Percentiles rank a stretch among this genome's conserved stretches.
These are phyloP conservation scores for Pararge aegeria DNA, from an alignment of 1,140 invertebrate species.

Conservation along the genomic window DNA sequence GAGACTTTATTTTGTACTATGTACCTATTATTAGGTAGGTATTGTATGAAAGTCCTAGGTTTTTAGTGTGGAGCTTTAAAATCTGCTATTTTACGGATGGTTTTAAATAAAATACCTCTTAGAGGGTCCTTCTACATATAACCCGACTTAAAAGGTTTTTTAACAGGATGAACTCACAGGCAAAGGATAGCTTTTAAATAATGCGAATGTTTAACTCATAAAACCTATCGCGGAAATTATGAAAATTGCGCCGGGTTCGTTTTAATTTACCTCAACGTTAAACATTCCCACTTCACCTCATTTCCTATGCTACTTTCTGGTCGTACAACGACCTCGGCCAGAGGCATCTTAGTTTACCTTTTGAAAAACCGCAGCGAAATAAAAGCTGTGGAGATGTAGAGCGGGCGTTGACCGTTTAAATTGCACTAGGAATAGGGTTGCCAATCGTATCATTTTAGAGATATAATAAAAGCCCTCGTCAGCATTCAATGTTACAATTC, in stretches of 20 bases:
- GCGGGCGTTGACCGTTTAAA: slow-evolving; percentile 30
- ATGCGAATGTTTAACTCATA: no score
- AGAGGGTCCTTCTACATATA: no score
- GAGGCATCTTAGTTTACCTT: slow-evolving; percentile 24
- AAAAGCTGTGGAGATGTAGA: slow-evolving; percentile 24
- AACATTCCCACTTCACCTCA: slow-evolving; percentile 12
- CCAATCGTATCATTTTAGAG: neutral
- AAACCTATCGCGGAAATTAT: neutral
- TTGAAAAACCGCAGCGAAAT: slow-evolving; percentile 19
- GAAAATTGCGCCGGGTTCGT: neutral
- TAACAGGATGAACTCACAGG: no score
- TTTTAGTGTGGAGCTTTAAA: no score
- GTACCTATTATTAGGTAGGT: no score
- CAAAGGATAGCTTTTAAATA: no score
- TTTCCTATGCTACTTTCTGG: slow-evolving; percentile 7
- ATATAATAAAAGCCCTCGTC: neutral
- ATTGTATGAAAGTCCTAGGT: no score
- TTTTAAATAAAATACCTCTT: no score
- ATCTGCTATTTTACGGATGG: no score
- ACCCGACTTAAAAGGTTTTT: no score
- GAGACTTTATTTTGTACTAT: no score
- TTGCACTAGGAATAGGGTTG: slow-evolving; percentile 21
- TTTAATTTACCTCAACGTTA: slow-evolving; percentile 12
- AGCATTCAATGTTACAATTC: no score
- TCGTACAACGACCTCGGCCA: slow-evolving; percentile 18